These are phyloP conservation scores for Patella ulyssiponensis DNA, from an alignment of 2,888 invertebrate genomes.

Conservation along the genomic window DNA sequence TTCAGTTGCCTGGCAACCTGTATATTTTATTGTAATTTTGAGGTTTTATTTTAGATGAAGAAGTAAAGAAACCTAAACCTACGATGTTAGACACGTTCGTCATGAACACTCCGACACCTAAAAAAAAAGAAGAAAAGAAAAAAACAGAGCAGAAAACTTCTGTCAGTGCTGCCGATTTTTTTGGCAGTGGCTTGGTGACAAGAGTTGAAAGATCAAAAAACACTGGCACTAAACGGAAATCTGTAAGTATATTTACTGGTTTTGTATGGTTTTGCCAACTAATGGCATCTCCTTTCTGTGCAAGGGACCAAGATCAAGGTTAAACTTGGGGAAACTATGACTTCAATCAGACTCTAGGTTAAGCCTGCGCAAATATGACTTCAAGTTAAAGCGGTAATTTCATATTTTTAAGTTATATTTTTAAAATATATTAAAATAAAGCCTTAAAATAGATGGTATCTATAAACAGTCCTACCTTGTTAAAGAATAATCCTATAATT, in stretches of 20 bases:
- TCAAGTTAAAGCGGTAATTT: no score
- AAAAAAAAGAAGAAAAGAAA: conserved; percentile 30
- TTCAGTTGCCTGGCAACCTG: background rate
- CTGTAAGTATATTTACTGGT: background rate
- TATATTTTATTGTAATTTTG: conserved; percentile 16
- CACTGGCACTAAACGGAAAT: conserved; percentile 43
- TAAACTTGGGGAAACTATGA: no score
- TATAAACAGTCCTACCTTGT: no score
- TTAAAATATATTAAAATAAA: no score
- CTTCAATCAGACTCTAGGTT: no score
- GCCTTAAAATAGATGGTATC: no score
- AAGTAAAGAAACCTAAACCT: conserved; percentile 42
- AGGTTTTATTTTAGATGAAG: conserved; percentile 43
- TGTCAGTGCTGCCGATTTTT: conserved; percentile 62
- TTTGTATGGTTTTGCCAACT: background rate
- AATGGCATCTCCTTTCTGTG: no score
- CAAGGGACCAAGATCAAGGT: no score
- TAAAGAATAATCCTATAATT: no score
- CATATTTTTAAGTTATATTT: no score
- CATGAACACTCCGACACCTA: conserved; percentile 38
- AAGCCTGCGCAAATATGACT: no score
- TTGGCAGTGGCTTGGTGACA: conserved; percentile 57
- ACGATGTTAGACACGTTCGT: conserved; percentile 56
- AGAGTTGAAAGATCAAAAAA: conserved; percentile 50
- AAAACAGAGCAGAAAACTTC: conserved; percentile 36